These are phyloP conservation scores for Caenorhabditis latens DNA, from an alignment of 1,140 invertebrate genomes.

Conservation along the genomic window DNA sequence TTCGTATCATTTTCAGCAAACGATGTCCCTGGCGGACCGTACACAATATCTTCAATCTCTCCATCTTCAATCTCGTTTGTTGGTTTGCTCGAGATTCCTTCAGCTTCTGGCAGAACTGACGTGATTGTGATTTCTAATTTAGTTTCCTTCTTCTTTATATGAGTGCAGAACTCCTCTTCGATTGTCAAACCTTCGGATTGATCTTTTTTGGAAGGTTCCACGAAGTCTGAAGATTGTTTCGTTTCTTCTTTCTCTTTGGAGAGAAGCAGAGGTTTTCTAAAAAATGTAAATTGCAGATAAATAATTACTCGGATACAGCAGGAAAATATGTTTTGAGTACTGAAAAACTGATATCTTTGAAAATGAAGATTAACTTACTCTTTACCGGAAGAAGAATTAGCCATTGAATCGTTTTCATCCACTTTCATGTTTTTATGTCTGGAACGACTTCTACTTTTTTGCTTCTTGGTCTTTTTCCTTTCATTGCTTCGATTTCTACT, in stretches of 20 bases:
- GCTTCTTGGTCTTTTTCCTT: constrained; percentile 70
- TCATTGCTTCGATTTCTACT: constrained; percentile 69
- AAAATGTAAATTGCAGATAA: no score
- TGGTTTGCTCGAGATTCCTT: neutral
- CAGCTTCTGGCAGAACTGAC: constrained; percentile 62
- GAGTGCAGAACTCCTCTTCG: neutral
- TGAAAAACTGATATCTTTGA: no score
- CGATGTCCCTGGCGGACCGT: neutral
- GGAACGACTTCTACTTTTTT: constrained; percentile 63
- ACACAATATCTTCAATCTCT: constrained; percentile 30
- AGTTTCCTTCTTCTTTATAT: neutral
- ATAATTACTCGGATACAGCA: no score
- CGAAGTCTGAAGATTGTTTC: no score
- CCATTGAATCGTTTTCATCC: neutral
- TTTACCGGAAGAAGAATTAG: neutral
- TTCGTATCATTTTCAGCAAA: neutral
- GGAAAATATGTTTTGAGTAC: no score
- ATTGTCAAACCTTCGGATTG: no score
- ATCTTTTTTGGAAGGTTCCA: no score
- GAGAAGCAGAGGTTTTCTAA: no score
- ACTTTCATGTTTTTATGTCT: neutral
- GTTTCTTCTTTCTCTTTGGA: no score
- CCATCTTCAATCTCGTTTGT: constrained; percentile 26
- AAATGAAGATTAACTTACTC: neutral
- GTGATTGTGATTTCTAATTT: neutral